phyloP scores from a whole-genome alignment of 1,140 invertebrate species.

The Nebria ingens region DNA sequence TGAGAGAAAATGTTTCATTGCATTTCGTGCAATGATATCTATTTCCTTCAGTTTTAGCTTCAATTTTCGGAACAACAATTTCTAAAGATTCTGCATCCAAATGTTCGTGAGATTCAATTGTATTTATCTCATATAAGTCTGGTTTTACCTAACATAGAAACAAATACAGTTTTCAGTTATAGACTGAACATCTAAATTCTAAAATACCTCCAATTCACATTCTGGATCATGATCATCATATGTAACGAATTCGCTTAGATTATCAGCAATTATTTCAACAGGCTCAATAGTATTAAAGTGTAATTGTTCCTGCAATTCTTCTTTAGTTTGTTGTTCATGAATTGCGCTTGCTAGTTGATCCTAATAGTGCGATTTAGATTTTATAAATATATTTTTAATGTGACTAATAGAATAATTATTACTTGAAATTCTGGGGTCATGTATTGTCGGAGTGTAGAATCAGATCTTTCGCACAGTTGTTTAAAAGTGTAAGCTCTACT shows the following conservation, averaged over 20 bases:
- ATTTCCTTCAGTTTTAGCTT: conserved; percentile 13
- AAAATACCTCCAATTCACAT: conserved; percentile 4
- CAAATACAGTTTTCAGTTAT: not conserved
- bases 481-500: conserved; percentile 40
- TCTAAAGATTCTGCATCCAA: not conserved
- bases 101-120: not conserved
- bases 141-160: conserved; percentile 3
- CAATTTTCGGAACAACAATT: conserved; percentile 14
- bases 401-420: conserved; percentile 12
- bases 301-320: conserved; percentile 23
- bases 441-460: conserved; percentile 32
- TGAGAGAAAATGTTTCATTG: conserved; percentile 26
- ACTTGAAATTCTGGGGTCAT: conserved; percentile 35
- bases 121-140: conserved; percentile 4
- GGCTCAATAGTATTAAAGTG: conserved; percentile 20
- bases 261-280: conserved; percentile 23
- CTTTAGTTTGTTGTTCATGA: conserved; percentile 21
- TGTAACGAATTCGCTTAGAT: conserved; percentile 23
- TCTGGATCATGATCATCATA: conserved; percentile 14
- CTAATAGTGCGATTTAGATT: conserved; percentile 16
- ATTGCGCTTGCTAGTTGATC: conserved; percentile 21
- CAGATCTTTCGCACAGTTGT: conserved; percentile 38
- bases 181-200: not conserved
- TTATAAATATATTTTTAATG: conserved; percentile 3
- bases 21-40: conserved; percentile 32